Evolutionary conservation across 2,113 vertebrate species (phyloP).

Genomic region (Amphilophus citrinellus): DNA sequence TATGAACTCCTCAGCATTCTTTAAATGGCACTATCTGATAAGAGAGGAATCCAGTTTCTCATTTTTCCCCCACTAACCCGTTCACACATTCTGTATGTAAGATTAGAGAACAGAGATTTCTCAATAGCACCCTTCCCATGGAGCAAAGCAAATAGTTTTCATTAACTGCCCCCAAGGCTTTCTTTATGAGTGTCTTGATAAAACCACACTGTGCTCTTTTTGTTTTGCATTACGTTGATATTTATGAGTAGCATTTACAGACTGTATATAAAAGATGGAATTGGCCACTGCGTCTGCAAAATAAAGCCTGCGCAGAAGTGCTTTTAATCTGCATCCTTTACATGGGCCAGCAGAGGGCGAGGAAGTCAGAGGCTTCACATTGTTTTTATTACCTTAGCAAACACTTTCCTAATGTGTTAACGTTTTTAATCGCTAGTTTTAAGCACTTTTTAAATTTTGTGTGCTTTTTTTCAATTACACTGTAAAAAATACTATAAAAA

Average conservation of each 20-base stretch:
- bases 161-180: slow-evolving; percentile 38
- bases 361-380: neutral
- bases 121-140: neutral
- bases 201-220: slow-evolving; percentile 33
- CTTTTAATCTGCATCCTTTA: neutral
- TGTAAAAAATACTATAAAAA: neutral
- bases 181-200: slow-evolving; percentile 16
- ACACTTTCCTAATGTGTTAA: neutral
- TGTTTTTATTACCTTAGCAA: neutral
- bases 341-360: neutral
- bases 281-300: neutral
- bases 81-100: slow-evolving; percentile 15
- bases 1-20: slow-evolving; percentile 50
- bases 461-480: neutral
- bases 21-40: slow-evolving; percentile 63
- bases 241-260: slow-evolving; percentile 14
- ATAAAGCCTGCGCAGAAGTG: neutral
- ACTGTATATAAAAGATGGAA: neutral
- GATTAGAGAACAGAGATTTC: slow-evolving; percentile 9
- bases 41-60: slow-evolving; percentile 23
- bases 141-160: slow-evolving; percentile 48
- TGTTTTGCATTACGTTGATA: slow-evolving; percentile 43
- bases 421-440: neutral
- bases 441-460: neutral
- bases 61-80: neutral